Conservation (phyloP, 2,888 invertebrate genomes). For the Dasypogon diadema region DNA sequence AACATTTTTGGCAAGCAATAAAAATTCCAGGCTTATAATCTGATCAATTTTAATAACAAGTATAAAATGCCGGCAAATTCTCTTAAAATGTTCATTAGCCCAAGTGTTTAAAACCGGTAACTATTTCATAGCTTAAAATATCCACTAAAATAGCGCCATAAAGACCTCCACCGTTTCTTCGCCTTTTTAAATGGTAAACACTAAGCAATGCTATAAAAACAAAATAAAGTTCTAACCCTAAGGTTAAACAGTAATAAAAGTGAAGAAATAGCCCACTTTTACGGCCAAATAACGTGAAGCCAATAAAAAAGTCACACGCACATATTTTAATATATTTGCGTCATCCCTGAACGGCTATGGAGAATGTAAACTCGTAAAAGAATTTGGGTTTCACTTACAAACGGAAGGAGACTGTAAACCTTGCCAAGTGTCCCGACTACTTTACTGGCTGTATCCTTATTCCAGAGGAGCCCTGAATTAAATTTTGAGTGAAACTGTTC, state of each 20-base stretch:
- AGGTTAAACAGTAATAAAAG: constrained; percentile 40
- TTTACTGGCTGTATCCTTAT: constrained; percentile 31
- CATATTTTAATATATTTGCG: constrained; percentile 45
- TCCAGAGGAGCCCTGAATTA: constrained; percentile 8
- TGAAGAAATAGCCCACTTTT: constrained; percentile 37
- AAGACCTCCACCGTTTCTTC: background rate
- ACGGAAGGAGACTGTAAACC: background rate
- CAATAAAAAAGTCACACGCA: constrained; percentile 48
- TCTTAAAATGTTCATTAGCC: too few species aligned
- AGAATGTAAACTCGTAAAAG: constrained; percentile 31
- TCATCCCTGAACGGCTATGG: constrained; percentile 32
- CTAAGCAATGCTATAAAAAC: constrained; percentile 42
- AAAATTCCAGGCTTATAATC: too few species aligned
- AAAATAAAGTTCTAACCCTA: constrained; percentile 26
- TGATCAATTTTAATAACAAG: too few species aligned
- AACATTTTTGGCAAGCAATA: too few species aligned
- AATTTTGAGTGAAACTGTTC: constrained; percentile 29
- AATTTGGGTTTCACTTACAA: constrained; percentile 17
- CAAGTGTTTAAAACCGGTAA: too few species aligned
- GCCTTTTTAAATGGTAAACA: constrained; percentile 37
- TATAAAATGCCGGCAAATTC: too few species aligned
- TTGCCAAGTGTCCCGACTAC: constrained; percentile 30
- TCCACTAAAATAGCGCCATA: constrained; percentile 19
- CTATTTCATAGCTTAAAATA: too few species aligned
- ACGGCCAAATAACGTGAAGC: constrained; percentile 32